Evolutionary conservation across 2,113 vertebrate genomes (phyloP), one percentile per base, ranked within the genome.

Genomic region (Pyxicephalus adspersus): DNA sequence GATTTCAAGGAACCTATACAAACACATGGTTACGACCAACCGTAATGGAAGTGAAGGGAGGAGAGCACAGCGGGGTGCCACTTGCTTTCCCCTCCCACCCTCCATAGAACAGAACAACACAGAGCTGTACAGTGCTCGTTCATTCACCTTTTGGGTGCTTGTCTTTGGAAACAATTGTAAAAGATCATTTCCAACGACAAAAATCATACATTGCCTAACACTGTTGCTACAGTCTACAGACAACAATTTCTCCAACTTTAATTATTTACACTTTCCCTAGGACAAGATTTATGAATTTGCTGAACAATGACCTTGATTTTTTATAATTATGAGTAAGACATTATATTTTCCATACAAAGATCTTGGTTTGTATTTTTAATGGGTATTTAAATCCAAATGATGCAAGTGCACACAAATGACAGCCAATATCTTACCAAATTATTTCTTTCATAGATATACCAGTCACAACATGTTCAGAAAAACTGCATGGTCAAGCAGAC

Each of bases 391-490:
- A 83, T 71, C 57, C 71, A 58, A 60, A 75, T 83, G 83, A 86
- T 67, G 6, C 0, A 73, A 80, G 50, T 85, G n/a, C 65, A 61
- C 58, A 29, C 29, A 20, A 52, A 55, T 6, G 26, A 22, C 61
- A 34, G 45, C 23, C 72, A 8, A 64, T 74, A 31, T 85, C 84
- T 77, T 84, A 67, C 67, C 66, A 87, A 55, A 80, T 51, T 84
- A 60, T 77, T 81, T 64, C 77, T 83, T 85, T 88, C 77, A 84
- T 80, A 84, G 22, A 25, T 84, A 81, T 87, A 87, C 88, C 87
- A 79, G 84, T 55, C 83, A 83, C 61, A 85, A 90, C 83, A 88
- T 85, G 85, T 72, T 83, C 50, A 86, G 1, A 45, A 61, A 83
- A 86, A 64, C n/a, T 71, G 67, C 50, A 55, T 61, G 18, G 50